These are phyloP conservation scores for Baryphthengus martii DNA, from an alignment of 2,113 vertebrate species.

Conservation along the genomic window DNA sequence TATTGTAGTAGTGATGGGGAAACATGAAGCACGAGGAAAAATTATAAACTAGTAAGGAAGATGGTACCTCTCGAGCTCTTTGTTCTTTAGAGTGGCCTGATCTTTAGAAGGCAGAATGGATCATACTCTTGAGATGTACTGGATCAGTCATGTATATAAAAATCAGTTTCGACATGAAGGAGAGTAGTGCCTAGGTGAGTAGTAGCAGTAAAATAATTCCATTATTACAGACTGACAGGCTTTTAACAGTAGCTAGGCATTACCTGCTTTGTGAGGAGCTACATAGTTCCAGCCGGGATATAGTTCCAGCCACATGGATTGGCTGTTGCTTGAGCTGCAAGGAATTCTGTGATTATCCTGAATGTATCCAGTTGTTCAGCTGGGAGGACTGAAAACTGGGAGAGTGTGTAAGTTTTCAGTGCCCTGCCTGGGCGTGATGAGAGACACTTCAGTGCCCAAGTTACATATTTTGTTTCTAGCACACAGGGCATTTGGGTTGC, in stretches of 20 bases:
- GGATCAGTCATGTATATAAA: neutral
- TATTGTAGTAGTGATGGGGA: neutral
- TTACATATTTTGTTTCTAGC: rapidly evolving
- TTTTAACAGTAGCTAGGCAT: neutral
- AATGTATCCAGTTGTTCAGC: neutral
- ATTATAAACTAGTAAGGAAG: neutral
- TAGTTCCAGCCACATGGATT: no score
- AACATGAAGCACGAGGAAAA: neutral
- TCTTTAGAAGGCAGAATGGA: neutral
- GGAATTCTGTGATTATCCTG: neutral
- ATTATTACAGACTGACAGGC: neutral
- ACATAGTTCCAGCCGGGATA: neutral
- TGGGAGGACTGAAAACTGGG: neutral
- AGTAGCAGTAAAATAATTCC: neutral
- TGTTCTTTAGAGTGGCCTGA: neutral
- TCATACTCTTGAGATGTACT: neutral
- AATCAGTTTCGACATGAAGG: neutral
- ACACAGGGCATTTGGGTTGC: neutral
- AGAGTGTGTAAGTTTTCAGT: neutral
- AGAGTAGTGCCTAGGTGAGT: no score
- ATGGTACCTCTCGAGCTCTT: neutral
- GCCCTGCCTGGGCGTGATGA: neutral
- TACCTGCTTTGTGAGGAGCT: neutral
- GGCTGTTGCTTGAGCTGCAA: neutral
- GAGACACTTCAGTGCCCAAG: neutral